phyloP scores from a whole-genome alignment of 2,888 invertebrate species.

The Shargacucullia verbasci region DNA sequence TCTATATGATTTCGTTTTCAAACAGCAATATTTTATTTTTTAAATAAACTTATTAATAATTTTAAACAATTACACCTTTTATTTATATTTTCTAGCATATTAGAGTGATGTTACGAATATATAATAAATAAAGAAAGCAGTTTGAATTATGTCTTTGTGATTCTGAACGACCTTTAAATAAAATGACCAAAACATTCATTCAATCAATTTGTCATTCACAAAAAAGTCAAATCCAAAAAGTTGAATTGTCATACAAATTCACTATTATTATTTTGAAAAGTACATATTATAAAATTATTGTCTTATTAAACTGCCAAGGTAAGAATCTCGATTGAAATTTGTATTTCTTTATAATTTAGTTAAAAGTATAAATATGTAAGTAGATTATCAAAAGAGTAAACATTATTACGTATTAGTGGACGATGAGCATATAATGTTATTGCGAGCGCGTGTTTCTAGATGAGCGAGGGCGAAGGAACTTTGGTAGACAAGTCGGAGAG shows the following conservation, averaged over 20 bases:
- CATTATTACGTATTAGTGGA: conserved; percentile 70
- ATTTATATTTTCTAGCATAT: too few species aligned
- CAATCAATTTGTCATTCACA: conserved; percentile 41
- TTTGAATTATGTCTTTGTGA: too few species aligned
- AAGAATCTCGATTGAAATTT: conserved; percentile 36
- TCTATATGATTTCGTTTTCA: too few species aligned
- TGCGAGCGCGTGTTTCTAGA: conserved; percentile 74
- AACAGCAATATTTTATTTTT: too few species aligned
- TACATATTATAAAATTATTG: conserved; percentile 41
- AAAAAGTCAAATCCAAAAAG: conserved; percentile 70
- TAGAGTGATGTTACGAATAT: too few species aligned
- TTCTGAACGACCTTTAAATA: too few species aligned
- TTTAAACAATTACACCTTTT: too few species aligned
- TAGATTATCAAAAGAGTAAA: conserved; percentile 54
- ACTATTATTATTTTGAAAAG: conserved; percentile 55
- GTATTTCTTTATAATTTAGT: conserved; percentile 14
- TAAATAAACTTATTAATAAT: too few species aligned
- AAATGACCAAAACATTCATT: conserved; percentile 40
- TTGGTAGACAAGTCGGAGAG: conserved; percentile 90
- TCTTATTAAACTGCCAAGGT: conserved; percentile 55
- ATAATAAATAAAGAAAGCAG: too few species aligned
- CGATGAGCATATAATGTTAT: conserved; percentile 59
- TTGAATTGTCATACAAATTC: conserved; percentile 75
- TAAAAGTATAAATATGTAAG: conserved; percentile 1
- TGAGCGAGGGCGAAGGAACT: conserved; percentile 81